Evolutionary conservation across 2,888 invertebrate genomes (phyloP).

Genomic region (Acholoe squamosa): DNA sequence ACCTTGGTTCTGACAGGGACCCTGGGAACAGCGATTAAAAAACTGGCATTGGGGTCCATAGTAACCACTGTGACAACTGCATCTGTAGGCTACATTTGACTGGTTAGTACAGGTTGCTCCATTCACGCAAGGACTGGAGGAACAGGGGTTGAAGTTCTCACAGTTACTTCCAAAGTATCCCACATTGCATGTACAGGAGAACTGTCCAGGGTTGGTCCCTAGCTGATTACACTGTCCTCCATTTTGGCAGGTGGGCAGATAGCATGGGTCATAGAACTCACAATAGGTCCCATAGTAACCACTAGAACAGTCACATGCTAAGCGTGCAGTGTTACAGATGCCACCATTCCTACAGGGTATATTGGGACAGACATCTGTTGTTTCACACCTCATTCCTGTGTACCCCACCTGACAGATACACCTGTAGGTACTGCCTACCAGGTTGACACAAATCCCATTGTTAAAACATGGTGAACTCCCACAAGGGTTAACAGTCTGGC

Average conservation of each 20-base stretch:
- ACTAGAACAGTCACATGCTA: background rate
- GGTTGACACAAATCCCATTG: constrained; percentile 75
- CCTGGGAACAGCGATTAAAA: constrained; percentile 71
- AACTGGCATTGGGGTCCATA: constrained; percentile 60
- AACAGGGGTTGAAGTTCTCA: constrained; percentile 71
- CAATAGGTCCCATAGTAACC: constrained; percentile 52
- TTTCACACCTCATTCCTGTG: constrained; percentile 68
- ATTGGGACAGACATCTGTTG: constrained; percentile 67
- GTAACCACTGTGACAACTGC: constrained; percentile 70
- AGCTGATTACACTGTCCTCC: constrained; percentile 71
- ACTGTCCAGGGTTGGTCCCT: constrained; percentile 58
- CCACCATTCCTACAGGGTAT: constrained; percentile 72
- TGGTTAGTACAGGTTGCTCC: constrained; percentile 36
- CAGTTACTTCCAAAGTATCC: constrained; percentile 70
- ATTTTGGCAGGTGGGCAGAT: constrained; percentile 79
- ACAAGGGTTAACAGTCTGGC: constrained; percentile 74
- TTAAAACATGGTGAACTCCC: constrained; percentile 76
- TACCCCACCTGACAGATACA: constrained; percentile 69
- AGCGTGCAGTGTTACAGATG: constrained; percentile 49
- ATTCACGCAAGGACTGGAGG: constrained; percentile 69
- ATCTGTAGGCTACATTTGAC: constrained; percentile 70
- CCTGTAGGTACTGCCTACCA: constrained; percentile 69
- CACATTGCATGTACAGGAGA: constrained; percentile 73
- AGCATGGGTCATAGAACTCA: constrained; percentile 41
- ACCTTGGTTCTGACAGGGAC: constrained; percentile 63